Percentiles rank a stretch among this genome's conserved stretches.
Conservation (phyloP, 2,888 invertebrate genomes). For the Lasiommata megera region DNA sequence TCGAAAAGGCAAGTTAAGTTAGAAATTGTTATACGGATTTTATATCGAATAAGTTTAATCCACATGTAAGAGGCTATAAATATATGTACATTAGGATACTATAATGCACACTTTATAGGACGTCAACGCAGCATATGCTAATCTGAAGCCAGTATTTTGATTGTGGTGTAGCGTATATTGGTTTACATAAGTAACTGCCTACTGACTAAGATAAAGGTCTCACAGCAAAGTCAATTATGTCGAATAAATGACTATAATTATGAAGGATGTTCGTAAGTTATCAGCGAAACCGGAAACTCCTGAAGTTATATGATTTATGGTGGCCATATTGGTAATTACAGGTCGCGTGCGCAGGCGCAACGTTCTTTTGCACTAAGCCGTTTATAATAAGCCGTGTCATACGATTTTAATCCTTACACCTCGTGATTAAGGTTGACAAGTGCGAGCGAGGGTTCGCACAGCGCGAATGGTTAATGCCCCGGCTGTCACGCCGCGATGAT, state of each 20-base stretch:
- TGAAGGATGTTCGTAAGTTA: background rate
- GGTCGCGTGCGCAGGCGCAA: conserved; percentile 35
- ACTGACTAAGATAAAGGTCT: background rate
- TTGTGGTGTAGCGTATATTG: too few species aligned
- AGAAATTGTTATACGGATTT: too few species aligned
- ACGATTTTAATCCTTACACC: conserved; percentile 14
- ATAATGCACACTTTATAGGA: too few species aligned
- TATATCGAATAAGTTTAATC: too few species aligned
- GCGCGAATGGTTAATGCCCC: conserved; percentile 30
- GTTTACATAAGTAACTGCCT: too few species aligned
- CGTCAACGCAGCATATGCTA: too few species aligned
- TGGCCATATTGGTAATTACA: conserved; percentile 31
- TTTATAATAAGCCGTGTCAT: background rate
- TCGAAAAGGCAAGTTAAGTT: too few species aligned
- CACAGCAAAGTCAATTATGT: background rate
- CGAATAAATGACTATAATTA: background rate
- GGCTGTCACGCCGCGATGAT: conserved; percentile 28
- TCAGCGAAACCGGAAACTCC: background rate
- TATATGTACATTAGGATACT: too few species aligned
- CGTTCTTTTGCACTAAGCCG: conserved; percentile 7
- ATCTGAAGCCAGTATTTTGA: too few species aligned
- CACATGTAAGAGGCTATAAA: too few species aligned
- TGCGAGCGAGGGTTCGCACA: background rate
- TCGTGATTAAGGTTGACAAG: background rate
- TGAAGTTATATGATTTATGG: conserved; percentile 19